Percentiles rank a stretch among this genome's conserved stretches.
phyloP scores from a whole-genome alignment of 2,888 invertebrate genomes.

The Leptinotarsa peninsularis region DNA sequence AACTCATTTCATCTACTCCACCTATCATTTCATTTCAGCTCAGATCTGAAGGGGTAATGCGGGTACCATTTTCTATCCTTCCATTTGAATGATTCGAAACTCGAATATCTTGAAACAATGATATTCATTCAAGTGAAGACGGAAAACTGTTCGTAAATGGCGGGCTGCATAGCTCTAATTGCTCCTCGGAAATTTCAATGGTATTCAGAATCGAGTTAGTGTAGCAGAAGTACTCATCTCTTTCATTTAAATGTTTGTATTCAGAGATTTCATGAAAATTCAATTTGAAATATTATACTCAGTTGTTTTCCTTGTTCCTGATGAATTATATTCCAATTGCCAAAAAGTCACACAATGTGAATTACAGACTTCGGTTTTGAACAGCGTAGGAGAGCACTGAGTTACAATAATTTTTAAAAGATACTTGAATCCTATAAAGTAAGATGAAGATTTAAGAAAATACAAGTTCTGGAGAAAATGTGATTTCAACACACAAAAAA shows the following conservation, averaged over 20 bases:
- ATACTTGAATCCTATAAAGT: too few relatives aligned
- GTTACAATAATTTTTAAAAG: too few relatives aligned
- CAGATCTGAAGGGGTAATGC: background rate
- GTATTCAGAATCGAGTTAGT: background rate
- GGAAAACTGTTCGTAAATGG: background rate
- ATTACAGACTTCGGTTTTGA: too few relatives aligned
- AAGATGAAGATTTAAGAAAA: too few relatives aligned
- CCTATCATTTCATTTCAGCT: background rate
- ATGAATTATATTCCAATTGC: too few relatives aligned
- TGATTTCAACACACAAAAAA: too few relatives aligned
- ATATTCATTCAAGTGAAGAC: background rate
- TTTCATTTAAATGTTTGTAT: background rate
- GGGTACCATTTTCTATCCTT: background rate
- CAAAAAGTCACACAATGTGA: too few relatives aligned
- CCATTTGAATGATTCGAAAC: background rate
- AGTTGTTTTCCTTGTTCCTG: background rate
- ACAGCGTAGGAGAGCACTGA: too few relatives aligned
- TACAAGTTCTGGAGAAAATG: too few relatives aligned
- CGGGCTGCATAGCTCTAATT: background rate
- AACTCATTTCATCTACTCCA: background rate
- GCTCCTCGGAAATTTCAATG: background rate
- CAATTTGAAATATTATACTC: background rate
- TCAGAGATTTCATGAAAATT: background rate
- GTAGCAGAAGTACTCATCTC: background rate
- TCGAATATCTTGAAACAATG: slow-evolving; percentile 5